Evolutionary conservation across 2,113 vertebrate genomes (phyloP).

Genomic region (Petrocephalus zakoni): DNA sequence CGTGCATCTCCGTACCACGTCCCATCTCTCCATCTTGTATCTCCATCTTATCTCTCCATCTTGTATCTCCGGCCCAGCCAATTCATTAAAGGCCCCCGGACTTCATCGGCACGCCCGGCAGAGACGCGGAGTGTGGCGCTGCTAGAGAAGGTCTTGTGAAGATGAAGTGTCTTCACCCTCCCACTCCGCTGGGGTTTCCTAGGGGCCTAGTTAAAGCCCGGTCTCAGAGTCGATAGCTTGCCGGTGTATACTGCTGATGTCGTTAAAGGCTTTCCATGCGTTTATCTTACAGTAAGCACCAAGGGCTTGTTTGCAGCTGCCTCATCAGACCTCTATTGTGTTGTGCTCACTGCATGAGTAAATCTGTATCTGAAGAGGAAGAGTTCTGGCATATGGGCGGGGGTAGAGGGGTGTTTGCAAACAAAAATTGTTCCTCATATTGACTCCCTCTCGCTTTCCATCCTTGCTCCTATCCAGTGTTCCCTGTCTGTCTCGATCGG

Average conservation of each 20-base stretch:
- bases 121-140: constrained; percentile 31
- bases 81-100: constrained; percentile 40
- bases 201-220: constrained; percentile 22
- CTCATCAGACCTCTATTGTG: constrained; percentile 53
- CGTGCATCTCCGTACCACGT: constrained; percentile 37
- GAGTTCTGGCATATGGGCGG: constrained; percentile 40
- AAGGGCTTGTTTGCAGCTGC: constrained; percentile 52
- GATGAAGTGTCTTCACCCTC: constrained; percentile 13
- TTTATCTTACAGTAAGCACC: constrained; percentile 44
- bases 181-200: neutral
- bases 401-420: constrained; percentile 41
- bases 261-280: constrained; percentile 50
- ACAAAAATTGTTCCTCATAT: constrained; percentile 30
- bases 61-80: constrained; percentile 10
- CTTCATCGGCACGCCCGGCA: constrained; percentile 37
- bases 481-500: constrained; percentile 28
- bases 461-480: constrained; percentile 30
- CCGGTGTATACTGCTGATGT: constrained; percentile 41
- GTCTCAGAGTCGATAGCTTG: constrained; percentile 23
- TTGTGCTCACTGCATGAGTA: constrained; percentile 31
- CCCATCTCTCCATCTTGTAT: constrained; percentile 53
- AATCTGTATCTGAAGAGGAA: constrained; percentile 26
- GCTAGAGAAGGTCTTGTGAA: constrained; percentile 34
- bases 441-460: constrained; percentile 20
- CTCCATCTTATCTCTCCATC: constrained; percentile 20